Percentiles rank a stretch among this genome's conserved stretches.
These are phyloP conservation scores for Symphodus melops DNA, from an alignment of 2,113 vertebrate species.

Conservation along the genomic window DNA sequence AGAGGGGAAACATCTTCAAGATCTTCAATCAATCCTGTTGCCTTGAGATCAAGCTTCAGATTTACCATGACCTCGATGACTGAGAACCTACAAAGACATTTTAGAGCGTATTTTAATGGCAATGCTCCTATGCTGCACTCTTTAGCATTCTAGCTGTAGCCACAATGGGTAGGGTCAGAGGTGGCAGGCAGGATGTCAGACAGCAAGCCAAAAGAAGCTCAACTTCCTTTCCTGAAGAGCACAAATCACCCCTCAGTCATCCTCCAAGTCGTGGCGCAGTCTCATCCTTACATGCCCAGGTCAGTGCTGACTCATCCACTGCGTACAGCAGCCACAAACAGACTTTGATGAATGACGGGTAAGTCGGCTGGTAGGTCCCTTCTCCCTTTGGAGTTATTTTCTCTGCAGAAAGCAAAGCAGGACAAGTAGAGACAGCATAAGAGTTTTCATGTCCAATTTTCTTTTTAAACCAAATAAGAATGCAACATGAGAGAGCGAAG, in stretches of 20 bases:
- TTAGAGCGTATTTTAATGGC: slow-evolving; percentile 58
- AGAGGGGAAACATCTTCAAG: too few species aligned
- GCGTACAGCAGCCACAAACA: slow-evolving; percentile 61
- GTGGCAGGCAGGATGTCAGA: slow-evolving; percentile 61
- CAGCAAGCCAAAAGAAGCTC: slow-evolving; percentile 63
- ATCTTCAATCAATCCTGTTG: too few species aligned
- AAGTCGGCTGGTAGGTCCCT: slow-evolving; percentile 62
- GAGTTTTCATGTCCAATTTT: slow-evolving; percentile 20
- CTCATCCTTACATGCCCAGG: slow-evolving; percentile 46
- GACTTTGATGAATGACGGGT: slow-evolving; percentile 68
- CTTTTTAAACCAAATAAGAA: slow-evolving; percentile 44
- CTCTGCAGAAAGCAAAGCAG: slow-evolving; percentile 55
- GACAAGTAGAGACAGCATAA: slow-evolving; percentile 29
- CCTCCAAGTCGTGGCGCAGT: slow-evolving; percentile 31
- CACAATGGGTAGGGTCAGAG: slow-evolving; percentile 56
- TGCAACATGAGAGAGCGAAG: slow-evolving; percentile 22
- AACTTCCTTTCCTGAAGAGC: slow-evolving; percentile 62
- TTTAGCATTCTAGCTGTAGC: slow-evolving; percentile 68
- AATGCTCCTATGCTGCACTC: slow-evolving; percentile 41
- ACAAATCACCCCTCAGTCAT: slow-evolving; percentile 49
- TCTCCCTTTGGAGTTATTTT: slow-evolving; percentile 67
- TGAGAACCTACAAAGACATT: slow-evolving; percentile 41
- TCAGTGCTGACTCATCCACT: slow-evolving; percentile 71
- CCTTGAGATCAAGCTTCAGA: too few species aligned
- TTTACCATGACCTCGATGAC: too few species aligned